Evolutionary conservation across 2,888 invertebrate genomes (phyloP), one percentile per base, ranked within the genome.

Genomic region (Mellilla xanthometata): DNA sequence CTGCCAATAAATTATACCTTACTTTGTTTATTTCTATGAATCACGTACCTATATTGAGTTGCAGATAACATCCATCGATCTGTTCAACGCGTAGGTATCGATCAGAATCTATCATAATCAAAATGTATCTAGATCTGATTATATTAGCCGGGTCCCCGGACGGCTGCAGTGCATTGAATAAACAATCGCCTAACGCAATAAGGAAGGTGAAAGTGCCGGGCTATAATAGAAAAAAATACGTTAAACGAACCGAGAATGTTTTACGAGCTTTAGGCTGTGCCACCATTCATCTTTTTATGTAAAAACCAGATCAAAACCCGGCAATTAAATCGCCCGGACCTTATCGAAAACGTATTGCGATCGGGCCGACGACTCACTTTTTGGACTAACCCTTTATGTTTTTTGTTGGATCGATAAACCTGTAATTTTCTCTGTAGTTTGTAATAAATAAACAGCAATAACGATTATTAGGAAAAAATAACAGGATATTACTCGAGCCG

Each of bases 361-460:
- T 85, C 87, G 80, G 72, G 61, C 78, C 75, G 76, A 87, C 88
- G 86, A 86, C 88, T 89, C 81, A 88, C 83, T 88, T 89, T 89
- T 89, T 88, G 80, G 85, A 72, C 78, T 81, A 86, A 88, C 86
- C 89, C 89, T 85, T 88, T 83, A 82, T 70, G 77, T 82, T 86
- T 86, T 87, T 88, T 87, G 78, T 79, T 68, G 65, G 68, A 65
- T 74, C 83, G 83, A 84, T 81, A 86, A 86, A 82, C 87, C 87
- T 87, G 78, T 89, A 89, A 89, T 89, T 89, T 89, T 84, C 72
- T 74, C 67, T 80, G 73, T 76, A 74, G 76, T 74, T 84, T 80
- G 84, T 86, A 87, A 89, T 89, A 89, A 89, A 89, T 89, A 89
- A 89, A 88, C 87, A 87, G 80, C 87, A 88, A 88, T 89, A 88